Conservation (phyloP, 2,888 invertebrate genomes). For the Netelia fuscicornis region DNA sequence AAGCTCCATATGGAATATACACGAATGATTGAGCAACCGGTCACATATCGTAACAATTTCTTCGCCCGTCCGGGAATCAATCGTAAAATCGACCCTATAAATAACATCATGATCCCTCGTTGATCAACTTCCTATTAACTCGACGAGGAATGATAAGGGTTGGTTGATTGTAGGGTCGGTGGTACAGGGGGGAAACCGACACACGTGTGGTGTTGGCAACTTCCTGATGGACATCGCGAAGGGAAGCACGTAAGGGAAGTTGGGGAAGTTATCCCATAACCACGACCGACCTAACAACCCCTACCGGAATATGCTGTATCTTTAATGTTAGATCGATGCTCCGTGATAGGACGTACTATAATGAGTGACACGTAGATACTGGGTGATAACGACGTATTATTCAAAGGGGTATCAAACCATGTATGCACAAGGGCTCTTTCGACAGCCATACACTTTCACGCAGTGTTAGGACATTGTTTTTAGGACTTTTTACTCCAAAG, state of each 20-base stretch:
- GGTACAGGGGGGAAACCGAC: slow-evolving; percentile 13
- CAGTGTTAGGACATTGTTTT: too few species aligned
- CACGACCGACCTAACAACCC: slow-evolving; percentile 37
- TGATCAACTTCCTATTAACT: slow-evolving; percentile 60
- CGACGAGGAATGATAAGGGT: slow-evolving; percentile 41
- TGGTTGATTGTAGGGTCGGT: slow-evolving; percentile 22
- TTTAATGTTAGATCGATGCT: slow-evolving; percentile 30
- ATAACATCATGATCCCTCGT: slow-evolving; percentile 58
- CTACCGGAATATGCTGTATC: slow-evolving; percentile 37
- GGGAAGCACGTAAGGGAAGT: slow-evolving; percentile 57
- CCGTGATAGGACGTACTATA: slow-evolving; percentile 25
- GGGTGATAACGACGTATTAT: slow-evolving; percentile 30
- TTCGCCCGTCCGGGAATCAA: slow-evolving; percentile 30
- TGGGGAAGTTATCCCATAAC: slow-evolving; percentile 46
- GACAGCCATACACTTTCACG: too few species aligned
- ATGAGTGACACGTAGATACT: slow-evolving; percentile 6
- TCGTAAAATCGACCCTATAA: slow-evolving; percentile 55
- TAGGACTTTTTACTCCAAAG: too few species aligned
- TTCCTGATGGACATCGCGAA: slow-evolving; percentile 60
- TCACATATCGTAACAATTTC: slow-evolving; percentile 15
- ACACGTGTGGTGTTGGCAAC: slow-evolving; percentile 59
- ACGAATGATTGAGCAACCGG: neutral
- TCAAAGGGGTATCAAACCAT: slow-evolving; percentile 55
- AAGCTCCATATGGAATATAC: neutral
- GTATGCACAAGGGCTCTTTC: neutral